phyloP scores from a whole-genome alignment of 2,113 vertebrate species.

The Lipophrys pholis region DNA sequence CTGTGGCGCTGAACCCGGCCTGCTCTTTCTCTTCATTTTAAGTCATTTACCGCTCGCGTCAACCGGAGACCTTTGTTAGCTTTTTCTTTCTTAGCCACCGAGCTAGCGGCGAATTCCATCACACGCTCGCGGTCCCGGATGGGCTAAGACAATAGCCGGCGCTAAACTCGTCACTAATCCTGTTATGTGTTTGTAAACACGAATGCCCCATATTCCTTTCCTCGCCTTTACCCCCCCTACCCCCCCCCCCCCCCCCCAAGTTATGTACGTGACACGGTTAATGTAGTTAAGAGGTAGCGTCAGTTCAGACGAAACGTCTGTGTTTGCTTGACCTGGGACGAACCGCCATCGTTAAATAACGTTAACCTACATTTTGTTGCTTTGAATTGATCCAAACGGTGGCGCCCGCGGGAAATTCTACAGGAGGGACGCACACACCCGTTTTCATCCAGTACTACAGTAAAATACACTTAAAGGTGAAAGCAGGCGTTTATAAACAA shows the following conservation, averaged over 20 bases:
- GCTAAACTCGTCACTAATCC: not conserved
- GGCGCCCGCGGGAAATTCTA: constrained; percentile 15
- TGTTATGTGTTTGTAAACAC: constrained; percentile 62
- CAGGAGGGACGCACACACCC: not conserved
- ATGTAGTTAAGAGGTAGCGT: no score
- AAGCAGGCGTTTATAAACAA: no score
- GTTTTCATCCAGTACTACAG: not conserved
- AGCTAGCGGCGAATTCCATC: constrained; percentile 54
- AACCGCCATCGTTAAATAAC: not conserved
- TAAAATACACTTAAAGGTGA: no score
- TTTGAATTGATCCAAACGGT: not conserved
- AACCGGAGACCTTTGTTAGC: no score
- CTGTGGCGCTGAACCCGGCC: not conserved
- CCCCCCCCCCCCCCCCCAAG: no score
- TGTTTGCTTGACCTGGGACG: not conserved
- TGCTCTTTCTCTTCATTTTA: no score
- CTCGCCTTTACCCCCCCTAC: no score
- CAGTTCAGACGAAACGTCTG: no score
- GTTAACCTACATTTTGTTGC: constrained; percentile 13
- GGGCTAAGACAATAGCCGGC: constrained; percentile 45
- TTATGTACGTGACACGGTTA: no score
- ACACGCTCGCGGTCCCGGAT: constrained; percentile 30
- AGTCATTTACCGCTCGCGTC: no score
- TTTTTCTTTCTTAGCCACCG: not conserved
- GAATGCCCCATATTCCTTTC: not conserved